Conservation (phyloP, 1,140 invertebrate species). For the Drosophila sproati region DNA sequence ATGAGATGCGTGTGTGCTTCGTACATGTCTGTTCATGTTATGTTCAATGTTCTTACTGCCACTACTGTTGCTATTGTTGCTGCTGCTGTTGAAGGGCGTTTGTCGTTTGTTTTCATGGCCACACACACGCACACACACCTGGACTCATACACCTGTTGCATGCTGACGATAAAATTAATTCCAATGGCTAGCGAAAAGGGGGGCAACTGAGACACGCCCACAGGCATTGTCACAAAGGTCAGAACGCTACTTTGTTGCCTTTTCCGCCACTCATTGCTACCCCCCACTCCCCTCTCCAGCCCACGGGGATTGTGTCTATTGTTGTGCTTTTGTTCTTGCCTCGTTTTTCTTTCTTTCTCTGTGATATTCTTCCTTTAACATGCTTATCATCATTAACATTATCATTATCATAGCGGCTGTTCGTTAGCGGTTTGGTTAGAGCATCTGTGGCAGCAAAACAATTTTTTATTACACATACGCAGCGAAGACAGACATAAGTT, state of each 20-base stretch:
- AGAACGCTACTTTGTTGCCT: constrained; percentile 18
- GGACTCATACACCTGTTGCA: constrained; percentile 65
- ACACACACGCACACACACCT: constrained; percentile 13
- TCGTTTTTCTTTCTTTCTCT: not conserved
- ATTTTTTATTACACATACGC: constrained; percentile 71
- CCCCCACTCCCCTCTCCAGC: not conserved
- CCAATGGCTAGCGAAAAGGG: constrained; percentile 38
- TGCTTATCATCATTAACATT: constrained; percentile 39
- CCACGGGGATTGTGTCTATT: not conserved
- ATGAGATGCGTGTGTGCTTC: not conserved
- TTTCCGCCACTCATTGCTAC: not conserved
- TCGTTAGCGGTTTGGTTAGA: constrained; percentile 45
- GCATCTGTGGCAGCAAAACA: constrained; percentile 38
- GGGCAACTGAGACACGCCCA: constrained; percentile 5
- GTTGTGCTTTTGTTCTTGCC: constrained; percentile 3
- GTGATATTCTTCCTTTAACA: constrained; percentile 12
- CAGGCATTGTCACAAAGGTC: constrained; percentile 47
- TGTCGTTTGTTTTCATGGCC: constrained; percentile 66
- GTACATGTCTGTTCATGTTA: constrained; percentile 47
- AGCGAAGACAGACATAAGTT: constrained; percentile 32
- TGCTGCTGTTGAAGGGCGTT: constrained; percentile 33
- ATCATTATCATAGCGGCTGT: constrained; percentile 47
- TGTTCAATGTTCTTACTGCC: constrained; percentile 29
- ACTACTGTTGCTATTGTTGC: constrained; percentile 1
- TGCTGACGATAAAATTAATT: constrained; percentile 70